A percentile compares a stretch with the other conserved stretches of the same genome.
Evolutionary conservation across 1,140 invertebrate genomes (phyloP).

Genomic region (Platorchestia sp.): DNA sequence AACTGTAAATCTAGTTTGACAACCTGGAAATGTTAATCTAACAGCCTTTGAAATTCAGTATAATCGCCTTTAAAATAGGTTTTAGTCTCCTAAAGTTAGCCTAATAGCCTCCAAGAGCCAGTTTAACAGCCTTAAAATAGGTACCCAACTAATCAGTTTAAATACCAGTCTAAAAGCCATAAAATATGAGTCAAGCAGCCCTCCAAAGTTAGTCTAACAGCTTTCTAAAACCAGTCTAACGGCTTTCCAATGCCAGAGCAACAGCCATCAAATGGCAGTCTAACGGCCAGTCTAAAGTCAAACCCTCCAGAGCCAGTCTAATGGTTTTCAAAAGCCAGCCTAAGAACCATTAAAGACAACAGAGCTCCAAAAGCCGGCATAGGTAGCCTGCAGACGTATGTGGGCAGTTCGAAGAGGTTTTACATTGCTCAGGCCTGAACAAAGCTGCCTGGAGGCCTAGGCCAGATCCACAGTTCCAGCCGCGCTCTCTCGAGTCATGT

Average conservation of each 20-base stretch:
- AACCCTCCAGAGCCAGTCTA: neutral
- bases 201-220: neutral
- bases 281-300: neutral
- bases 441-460: neutral
- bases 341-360: neutral
- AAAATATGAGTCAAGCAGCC: neutral
- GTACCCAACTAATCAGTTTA: too few species aligned
- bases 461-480: neutral
- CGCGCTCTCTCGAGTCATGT: slow-evolving; percentile 5
- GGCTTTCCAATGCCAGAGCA: neutral
- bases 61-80: neutral
- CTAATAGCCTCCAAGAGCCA: neutral
- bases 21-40: too few species aligned
- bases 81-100: neutral
- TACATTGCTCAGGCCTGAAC: neutral
- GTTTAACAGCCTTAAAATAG: neutral
- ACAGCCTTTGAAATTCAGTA: too few species aligned
- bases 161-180: neutral
- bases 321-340: neutral
- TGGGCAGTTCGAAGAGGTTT: neutral
- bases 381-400: neutral
- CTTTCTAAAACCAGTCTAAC: neutral
- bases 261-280: neutral
- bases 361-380: neutral
- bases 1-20: too few species aligned